These are phyloP conservation scores for Pararge aegeria DNA, from an alignment of 1,140 invertebrate genomes.

Conservation along the genomic window DNA sequence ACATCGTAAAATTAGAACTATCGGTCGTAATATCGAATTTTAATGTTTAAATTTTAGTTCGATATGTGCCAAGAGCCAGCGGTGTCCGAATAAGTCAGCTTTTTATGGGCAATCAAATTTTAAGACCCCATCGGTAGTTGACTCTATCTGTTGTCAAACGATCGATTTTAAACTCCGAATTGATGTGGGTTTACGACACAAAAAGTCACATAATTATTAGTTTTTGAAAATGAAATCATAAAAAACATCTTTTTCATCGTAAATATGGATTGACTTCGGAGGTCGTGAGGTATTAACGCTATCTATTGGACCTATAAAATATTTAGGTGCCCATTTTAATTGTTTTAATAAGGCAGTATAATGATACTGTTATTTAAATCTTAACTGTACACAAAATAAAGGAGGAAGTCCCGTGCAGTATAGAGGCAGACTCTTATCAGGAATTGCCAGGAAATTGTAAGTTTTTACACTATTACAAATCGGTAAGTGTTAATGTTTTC, in stretches of 20 bases:
- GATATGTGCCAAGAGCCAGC: constrained; percentile 48
- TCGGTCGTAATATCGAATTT: constrained; percentile 68
- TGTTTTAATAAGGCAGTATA: too few relatives aligned
- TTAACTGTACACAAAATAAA: too few relatives aligned
- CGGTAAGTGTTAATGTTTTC: too few relatives aligned
- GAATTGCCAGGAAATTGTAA: too few relatives aligned
- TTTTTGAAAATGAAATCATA: constrained; percentile 42
- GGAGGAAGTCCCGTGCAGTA: too few relatives aligned
- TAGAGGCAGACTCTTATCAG: too few relatives aligned
- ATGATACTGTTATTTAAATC: too few relatives aligned
- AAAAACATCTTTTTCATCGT: constrained; percentile 17
- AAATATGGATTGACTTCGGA: constrained; percentile 10
- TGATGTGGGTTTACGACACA: constrained; percentile 40
- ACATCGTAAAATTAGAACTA: constrained; percentile 65
- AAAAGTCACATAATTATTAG: constrained; percentile 36
- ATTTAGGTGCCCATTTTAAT: background rate
- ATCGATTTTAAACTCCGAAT: constrained; percentile 57
- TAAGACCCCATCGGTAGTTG: constrained; percentile 58
- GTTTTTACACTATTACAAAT: too few relatives aligned
- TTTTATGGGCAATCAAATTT: constrained; percentile 71
- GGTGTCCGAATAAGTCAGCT: constrained; percentile 57
- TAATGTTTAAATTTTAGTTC: constrained; percentile 56
- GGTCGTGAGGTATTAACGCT: background rate
- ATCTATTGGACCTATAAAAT: background rate
- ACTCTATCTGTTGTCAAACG: constrained; percentile 60